Evolutionary conservation across 2,797 vertebrate genomes (phyloP), one percentile per base, ranked within the genome.

Genomic region (Catamblyrhynchus diadema): DNA sequence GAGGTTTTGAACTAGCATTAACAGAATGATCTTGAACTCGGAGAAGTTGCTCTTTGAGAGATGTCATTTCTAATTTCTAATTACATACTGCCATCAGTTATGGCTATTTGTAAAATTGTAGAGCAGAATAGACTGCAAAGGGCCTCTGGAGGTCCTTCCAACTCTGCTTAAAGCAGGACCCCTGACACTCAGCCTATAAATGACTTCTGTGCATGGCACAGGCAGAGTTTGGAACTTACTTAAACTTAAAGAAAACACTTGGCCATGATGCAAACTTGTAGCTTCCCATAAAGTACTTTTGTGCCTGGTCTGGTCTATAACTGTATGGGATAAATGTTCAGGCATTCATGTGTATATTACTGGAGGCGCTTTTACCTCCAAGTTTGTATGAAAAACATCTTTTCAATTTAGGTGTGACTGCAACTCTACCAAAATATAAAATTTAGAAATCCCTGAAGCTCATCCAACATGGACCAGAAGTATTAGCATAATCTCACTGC

Each of bases 241-340:
- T 69, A 64, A 48, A 61, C 5, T 12, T 45, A 59, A 66, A 21
- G 20, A 74, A 79, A 90, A 24, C 25, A 14, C 22, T 72, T 8
- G 1, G 14, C 61, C 30, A 42, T 51, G 20, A 35, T 59, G 41
- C 27, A 78, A 75, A 62, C 33, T 45, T 94, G 23, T 28, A 64
- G 23, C 13, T 77, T 83, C 22, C 65, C 44, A 57, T 77, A n/a
- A 87, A 56, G 12, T 35, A 20, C 27, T 59, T 80, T 21, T 79
- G 13, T 57, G 35, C 47, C 27, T 69, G 39, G 6, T 73, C 11
- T 83, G 10, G 2, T 69, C 35, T 70, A 22, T 86, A 93, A 81
- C 39, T 1, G 1, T 56, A 15, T 54, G 30, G 6, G 24, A 45
- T 81, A 41, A 89, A 44, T 0, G 0, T 12, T 81, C 47, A n/a